phyloP scores from a whole-genome alignment of 2,888 invertebrate species.

The Lithophane socia region DNA sequence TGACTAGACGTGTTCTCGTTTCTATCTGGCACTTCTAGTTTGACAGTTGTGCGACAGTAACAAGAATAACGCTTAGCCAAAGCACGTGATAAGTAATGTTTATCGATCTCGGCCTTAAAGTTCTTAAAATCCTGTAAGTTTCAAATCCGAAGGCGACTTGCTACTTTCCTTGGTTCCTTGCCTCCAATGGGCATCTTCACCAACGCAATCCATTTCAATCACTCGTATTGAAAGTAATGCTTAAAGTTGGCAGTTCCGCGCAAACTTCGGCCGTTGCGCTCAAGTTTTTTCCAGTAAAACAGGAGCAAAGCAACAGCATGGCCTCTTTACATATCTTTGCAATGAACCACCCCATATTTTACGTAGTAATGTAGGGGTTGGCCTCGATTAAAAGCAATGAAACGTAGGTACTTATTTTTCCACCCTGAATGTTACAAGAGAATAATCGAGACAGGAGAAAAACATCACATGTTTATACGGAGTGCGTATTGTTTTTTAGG shows the following conservation, averaged over 20 bases:
- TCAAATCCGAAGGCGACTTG: conserved; percentile 22
- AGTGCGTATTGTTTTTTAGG: conserved; percentile 11
- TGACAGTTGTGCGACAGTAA: background rate
- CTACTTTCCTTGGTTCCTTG: conserved; percentile 14
- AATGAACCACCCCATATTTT: conserved; percentile 49
- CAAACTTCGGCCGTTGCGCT: conserved; percentile 37
- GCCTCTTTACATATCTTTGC: conserved; percentile 52
- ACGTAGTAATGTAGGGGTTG: conserved; percentile 33
- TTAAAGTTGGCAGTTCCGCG: conserved; percentile 22
- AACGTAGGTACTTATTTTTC: conserved; percentile 27
- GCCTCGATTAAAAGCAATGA: conserved; percentile 47
- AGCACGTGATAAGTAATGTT: background rate
- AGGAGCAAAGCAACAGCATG: conserved; percentile 38
- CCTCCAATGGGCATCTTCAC: background rate
- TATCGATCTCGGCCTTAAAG: no score
- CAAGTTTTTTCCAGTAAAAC: conserved; percentile 22
- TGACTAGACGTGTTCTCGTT: background rate
- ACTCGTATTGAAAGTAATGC: conserved; percentile 31
- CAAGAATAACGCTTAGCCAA: no score
- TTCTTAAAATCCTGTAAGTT: background rate
- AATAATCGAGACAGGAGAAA: conserved; percentile 19
- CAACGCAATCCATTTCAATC: conserved; percentile 23
- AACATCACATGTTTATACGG: conserved; percentile 15
- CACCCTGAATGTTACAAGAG: conserved; percentile 3
- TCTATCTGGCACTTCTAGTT: background rate